Base-by-base conservation (phyloP, 2,113 vertebrate species). In the Tiliqua scincoides region DNA sequence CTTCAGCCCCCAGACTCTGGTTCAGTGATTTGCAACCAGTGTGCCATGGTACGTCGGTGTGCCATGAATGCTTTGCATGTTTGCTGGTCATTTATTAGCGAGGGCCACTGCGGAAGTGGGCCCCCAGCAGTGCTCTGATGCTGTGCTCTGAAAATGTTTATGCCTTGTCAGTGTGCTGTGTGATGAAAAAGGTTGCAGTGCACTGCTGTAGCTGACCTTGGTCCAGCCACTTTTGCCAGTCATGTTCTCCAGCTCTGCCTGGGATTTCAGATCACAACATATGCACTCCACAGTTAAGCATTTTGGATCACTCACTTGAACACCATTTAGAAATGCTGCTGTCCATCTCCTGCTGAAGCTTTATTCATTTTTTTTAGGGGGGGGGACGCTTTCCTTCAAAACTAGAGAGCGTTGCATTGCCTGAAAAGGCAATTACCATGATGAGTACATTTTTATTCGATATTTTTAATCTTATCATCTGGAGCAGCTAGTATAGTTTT, bases 381-480 rank as follows among this genome's bases (percentile, higher is more conserved):
- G n/a, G n/a, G n/a, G n/a, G n/a, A n/a, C 6, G 6, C 75, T 32
- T 65, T 85, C n/a, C 27, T 83, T 73, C 15, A 30, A 48, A 48
- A 43, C 4, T 43, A 18, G 30, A 21, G 40, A 57, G 30, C 9
- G 10, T n/a, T 62, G 30, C 61, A 20, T 72, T 80, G 57, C 15
- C 37, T 57, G 43, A 71, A 9, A 32, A 79, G 35, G 37, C 76
- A 71, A 71, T 61, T 72, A 15, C 54, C 72, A 40, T 82, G 61
- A 21, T 27, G 30, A 79, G 63, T 67, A 4, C 21, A 17, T 84
- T 74, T 86, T 87, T 65, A 72, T 85, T 72, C 7, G 57, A 59
- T 72, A 71, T 70, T 73, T 82, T 37, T 73, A 37, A 40, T 17
- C 52, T 89, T 37, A 63, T 72, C 18, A 89, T 83, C 79, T 83